Evolutionary conservation across 1,140 invertebrate species (phyloP).

Genomic region (Prorops nasuta): DNA sequence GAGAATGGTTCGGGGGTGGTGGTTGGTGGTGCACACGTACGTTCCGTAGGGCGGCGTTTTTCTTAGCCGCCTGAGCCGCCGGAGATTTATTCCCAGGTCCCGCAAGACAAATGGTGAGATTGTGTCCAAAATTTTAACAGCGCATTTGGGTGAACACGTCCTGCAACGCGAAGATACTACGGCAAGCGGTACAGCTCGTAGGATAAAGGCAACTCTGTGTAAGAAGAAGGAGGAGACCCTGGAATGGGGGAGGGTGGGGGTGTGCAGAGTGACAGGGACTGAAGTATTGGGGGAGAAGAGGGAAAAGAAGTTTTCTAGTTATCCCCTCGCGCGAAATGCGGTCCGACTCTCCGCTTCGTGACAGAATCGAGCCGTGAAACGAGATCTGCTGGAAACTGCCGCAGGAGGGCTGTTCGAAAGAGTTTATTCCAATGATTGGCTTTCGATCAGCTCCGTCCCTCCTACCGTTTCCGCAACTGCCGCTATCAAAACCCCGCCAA

Average conservation of each 20-base stretch:
- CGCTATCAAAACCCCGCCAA: too few species aligned
- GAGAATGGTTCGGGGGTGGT: constrained; percentile 32
- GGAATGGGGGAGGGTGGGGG: constrained; percentile 13
- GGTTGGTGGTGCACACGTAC: constrained; percentile 20
- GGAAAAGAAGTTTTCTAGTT: constrained; percentile 55
- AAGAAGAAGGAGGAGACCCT: constrained; percentile 6
- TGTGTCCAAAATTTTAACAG: constrained; percentile 61
- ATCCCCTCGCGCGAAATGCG: constrained; percentile 39
- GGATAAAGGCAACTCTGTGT: constrained; percentile 30
- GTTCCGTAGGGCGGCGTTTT: constrained; percentile 49
- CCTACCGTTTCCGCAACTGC: too few species aligned
- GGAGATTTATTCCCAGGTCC: constrained; percentile 56
- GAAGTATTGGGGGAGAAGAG: constrained; percentile 16
- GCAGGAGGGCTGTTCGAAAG: constrained; percentile 5
- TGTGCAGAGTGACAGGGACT: constrained; percentile 12
- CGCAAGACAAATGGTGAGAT: constrained; percentile 58
- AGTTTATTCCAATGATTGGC: constrained; percentile 51
- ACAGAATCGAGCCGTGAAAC: constrained; percentile 58
- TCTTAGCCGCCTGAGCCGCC: constrained; percentile 56
- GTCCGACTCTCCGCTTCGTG: constrained; percentile 40
- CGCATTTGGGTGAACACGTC: constrained; percentile 56
- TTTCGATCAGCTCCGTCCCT: constrained; percentile 22
- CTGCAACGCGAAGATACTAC: constrained; percentile 37
- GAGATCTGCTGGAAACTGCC: constrained; percentile 42
- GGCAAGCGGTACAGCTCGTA: constrained; percentile 27